Percentiles rank a stretch among this genome's conserved stretches.
Evolutionary conservation across 2,113 vertebrate genomes (phyloP).

Genomic region (Hepsetus odoe): DNA sequence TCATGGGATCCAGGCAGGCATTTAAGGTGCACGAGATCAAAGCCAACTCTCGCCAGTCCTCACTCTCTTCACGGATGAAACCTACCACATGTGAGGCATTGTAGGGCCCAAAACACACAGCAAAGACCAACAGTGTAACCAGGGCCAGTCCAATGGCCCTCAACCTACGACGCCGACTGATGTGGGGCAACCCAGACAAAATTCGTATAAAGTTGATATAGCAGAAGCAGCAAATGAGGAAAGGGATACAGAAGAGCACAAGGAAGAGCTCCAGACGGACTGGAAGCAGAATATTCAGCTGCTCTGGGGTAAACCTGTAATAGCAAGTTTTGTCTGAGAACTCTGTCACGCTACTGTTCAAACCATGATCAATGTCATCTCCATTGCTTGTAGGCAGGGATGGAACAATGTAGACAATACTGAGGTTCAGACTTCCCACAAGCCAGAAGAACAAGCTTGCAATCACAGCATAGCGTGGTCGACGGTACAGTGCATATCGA

Average conservation of each 20-base stretch:
- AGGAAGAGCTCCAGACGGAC: constrained; percentile 80
- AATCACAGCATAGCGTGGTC: constrained; percentile 67
- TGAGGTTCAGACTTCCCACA: constrained; percentile 78
- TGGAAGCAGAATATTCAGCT: constrained; percentile 71
- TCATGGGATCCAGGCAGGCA: constrained; percentile 78
- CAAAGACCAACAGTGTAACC: constrained; percentile 79
- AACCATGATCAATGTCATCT: fast-evolving
- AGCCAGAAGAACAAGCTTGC: constrained; percentile 77
- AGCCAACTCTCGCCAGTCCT: constrained; percentile 70
- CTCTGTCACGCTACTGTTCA: not conserved
- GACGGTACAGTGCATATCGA: constrained; percentile 74
- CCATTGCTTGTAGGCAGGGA: constrained; percentile 46
- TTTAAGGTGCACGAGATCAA: constrained; percentile 75
- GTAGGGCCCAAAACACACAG: constrained; percentile 81
- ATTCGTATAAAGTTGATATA: constrained; percentile 78
- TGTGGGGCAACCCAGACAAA: constrained; percentile 70
- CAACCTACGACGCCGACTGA: constrained; percentile 67
- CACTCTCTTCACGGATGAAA: constrained; percentile 57
- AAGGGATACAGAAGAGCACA: constrained; percentile 79
- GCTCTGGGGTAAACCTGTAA: constrained; percentile 66
- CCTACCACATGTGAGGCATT: constrained; percentile 83
- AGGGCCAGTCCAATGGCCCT: constrained; percentile 75
- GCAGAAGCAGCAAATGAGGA: constrained; percentile 78
- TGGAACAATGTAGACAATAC: constrained; percentile 78
- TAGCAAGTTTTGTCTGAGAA: constrained; percentile 71